Evolutionary conservation across 2,888 invertebrate species (phyloP), one percentile per base, ranked within the genome.

Genomic region (Heliconius hortense): DNA sequence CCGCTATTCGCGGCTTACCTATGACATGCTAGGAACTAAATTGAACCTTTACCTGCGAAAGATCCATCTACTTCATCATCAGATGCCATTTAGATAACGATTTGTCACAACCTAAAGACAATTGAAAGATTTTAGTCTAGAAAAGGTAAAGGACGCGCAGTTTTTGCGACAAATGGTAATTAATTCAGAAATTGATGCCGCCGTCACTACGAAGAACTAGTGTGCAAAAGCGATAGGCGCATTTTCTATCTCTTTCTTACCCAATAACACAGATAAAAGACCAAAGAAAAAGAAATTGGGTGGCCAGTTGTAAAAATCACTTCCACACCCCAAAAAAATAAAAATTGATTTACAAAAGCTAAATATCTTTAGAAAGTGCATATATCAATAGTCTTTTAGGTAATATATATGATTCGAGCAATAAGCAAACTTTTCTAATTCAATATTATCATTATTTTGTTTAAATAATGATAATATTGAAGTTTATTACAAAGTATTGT

Each of bases 51-150:
- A 97, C 97, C 97, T 95, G 97, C 97, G 89, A 96, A 96, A 90
- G 96, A 96, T 89, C 97, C 97, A 86, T 97, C 97, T 89, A 97
- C 96, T 94, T 97, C 97, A 88, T 97, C 97, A 87, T 97, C 97
- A 81, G 97, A 97, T 92, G 97, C 97, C 97, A 97, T 97, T 91
- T 90, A 89, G 85, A 88, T 82, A 84, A 90, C 87, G 87, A 87
- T 89, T 87, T 85, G 87, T 85, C 87, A 90, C 90, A 90, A 91
- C 82, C 82, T 83, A 83, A 81, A 84, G 84, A 85, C 84, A 89
- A 85, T 87, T 88, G 82, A 85, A 86, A 87, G 87, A 89, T 90
- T 92, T 90, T 88, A 85, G 88, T 88, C 88, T 89, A 89, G 88
- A 90, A 91, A 92, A 89, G 89, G 90, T 91, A 92, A 90, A 91